Evolutionary conservation across 2,888 invertebrate genomes (phyloP), one percentile per base, ranked within the genome.

Genomic region (Eurytoma adleriae): DNA sequence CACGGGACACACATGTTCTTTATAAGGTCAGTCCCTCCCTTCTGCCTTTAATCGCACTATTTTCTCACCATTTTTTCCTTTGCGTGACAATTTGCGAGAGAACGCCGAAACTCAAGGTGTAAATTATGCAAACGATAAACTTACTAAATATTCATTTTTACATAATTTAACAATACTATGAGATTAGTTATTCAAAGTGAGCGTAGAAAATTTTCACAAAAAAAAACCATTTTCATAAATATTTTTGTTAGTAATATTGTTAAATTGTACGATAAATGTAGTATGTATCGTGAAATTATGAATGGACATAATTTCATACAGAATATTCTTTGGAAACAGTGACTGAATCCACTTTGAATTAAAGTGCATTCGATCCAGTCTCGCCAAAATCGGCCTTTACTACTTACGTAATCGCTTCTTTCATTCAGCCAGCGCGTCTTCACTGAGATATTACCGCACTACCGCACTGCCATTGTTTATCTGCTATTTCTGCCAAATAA

Each of bases 1-100:
- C 87, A 90, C 89, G 87, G 90, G 89, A 89, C 88, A 90, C 90
- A 90, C 90, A 90, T 90, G 90, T 90, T 89, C 90, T 86, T 90
- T 90, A 90, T 90, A 90, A 90, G 90, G 90, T 90, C 83, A 86
- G 89, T 88, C 3, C n/a, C 5, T 16, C 0, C 16, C 0, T 48
- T 62, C n/a, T 48, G 1, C 40, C 13, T 40, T 62, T 64, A 24
- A 30, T 52, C 50, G 52, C 2, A 30, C 64, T 57, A 18, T 56
- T 68, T 27, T 48, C 27, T 67, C 14, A 20, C 27, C n/a, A 50
- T 16, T 59, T 52, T 50, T 40, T 2, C n/a, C 13, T 27, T 16
- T 70, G 50, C 16, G 24, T 24, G 12, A n/a, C 4, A 12, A 40
- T 40, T 27, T 27, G 40, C 40, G 40, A 40, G 40, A 40, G 40